phyloP scores from a whole-genome alignment of 2,888 invertebrate genomes.

The Calameuta idolon region DNA sequence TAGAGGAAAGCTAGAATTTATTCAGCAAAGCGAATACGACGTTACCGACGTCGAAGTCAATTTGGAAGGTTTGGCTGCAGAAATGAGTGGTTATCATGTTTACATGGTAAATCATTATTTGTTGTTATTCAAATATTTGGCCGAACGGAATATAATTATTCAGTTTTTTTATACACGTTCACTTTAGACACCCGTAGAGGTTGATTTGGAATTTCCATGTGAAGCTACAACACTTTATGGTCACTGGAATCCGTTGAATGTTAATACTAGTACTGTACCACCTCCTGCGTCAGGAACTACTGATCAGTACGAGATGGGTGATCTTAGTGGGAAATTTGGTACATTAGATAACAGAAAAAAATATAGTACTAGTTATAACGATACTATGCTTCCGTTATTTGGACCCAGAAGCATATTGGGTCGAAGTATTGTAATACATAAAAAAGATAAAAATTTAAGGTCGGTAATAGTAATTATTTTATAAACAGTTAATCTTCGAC shows the following conservation, averaged over 20 bases:
- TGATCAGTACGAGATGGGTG: conserved; percentile 90
- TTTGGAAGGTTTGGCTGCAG: conserved; percentile 76
- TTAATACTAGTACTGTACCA: conserved; percentile 75
- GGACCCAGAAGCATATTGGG: conserved; percentile 86
- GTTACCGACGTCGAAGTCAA: conserved; percentile 82
- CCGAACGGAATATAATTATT: not conserved
- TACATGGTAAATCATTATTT: conserved; percentile 75
- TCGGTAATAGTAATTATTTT: conserved; percentile 26
- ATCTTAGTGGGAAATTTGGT: conserved; percentile 89
- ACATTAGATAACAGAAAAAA: conserved; percentile 75
- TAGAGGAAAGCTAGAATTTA: conserved; percentile 82
- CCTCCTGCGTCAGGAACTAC: conserved; percentile 77
- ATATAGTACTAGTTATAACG: conserved; percentile 76
- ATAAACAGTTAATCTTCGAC: not conserved
- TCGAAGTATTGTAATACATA: conserved; percentile 87
- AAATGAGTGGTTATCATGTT: conserved; percentile 82
- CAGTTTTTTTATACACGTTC: not conserved
- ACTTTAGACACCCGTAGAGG: conserved; percentile 83
- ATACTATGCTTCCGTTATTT: conserved; percentile 84
- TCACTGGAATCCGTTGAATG: conserved; percentile 87
- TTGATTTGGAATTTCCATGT: conserved; percentile 88
- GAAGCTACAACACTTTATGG: conserved; percentile 84
- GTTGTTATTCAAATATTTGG: not conserved
- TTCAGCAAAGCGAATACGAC: conserved; percentile 89
- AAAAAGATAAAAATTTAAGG: conserved; percentile 70